phyloP scores from a whole-genome alignment of 2,113 vertebrate species.

The Okapia johnstoni region DNA sequence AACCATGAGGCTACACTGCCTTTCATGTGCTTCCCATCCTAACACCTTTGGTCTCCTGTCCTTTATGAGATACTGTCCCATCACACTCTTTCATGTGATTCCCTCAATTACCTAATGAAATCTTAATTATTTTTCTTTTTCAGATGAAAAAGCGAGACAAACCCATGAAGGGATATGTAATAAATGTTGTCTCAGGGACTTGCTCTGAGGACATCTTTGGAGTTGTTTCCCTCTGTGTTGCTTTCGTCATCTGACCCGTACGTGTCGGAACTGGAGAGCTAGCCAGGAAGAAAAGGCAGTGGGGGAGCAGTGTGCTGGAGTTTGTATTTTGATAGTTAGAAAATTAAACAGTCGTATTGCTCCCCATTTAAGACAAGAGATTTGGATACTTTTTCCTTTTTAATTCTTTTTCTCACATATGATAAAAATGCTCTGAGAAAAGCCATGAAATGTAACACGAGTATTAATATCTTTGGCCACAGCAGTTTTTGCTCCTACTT shows the following conservation, averaged over 20 bases:
- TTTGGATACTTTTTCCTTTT: not conserved
- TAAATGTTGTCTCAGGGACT: not conserved
- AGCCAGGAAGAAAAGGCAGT: not conserved
- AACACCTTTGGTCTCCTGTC: not conserved
- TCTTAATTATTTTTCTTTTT: not conserved
- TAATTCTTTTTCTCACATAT: not conserved
- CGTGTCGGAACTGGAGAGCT: not conserved
- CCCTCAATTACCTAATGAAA: not conserved
- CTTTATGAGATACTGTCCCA: not conserved
- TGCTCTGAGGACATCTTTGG: too few relatives aligned
- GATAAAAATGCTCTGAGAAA: not conserved
- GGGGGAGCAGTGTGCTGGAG: not conserved
- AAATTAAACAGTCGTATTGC: not conserved
- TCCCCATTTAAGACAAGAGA: not conserved
- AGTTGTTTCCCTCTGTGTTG: not conserved
- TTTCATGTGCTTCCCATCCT: fast-evolving
- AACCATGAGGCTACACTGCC: fast-evolving
- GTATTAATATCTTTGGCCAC: not conserved
- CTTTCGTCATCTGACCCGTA: not conserved
- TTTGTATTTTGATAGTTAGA: not conserved
- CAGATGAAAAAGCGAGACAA: not conserved
- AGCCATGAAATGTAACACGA: not conserved
- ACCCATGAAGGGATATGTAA: not conserved
- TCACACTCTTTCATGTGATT: not conserved
- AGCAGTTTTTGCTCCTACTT: not conserved